Conservation (phyloP, 2,888 invertebrate species). For the Cephonodes hylas region DNA sequence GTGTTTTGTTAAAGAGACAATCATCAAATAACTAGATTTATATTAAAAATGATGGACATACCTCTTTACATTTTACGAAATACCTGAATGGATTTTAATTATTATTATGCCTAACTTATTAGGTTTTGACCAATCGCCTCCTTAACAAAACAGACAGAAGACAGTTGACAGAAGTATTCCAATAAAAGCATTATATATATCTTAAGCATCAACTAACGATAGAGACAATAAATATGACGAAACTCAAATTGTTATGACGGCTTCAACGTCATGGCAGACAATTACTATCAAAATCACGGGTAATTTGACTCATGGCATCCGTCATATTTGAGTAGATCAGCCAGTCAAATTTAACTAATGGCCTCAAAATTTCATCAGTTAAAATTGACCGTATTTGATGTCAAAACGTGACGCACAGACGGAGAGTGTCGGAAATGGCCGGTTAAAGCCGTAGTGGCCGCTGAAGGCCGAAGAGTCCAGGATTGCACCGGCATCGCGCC, state of each 20-base stretch:
- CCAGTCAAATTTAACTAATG: neutral
- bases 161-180: no score
- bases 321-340: neutral
- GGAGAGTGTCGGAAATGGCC: neutral
- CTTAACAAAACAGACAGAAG: no score
- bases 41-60: no score
- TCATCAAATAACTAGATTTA: no score
- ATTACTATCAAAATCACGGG: neutral
- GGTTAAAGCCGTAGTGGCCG: neutral
- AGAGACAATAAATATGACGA: no score
- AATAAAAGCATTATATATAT: no score
- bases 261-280: neutral
- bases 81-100: no score
- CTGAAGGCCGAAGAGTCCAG: neutral
- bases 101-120: no score
- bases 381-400: neutral
- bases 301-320: neutral
- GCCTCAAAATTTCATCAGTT: neutral
- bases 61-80: no score
- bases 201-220: no score
- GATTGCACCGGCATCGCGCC: conserved; percentile 1
- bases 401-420: neutral
- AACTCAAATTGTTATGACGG: neutral
- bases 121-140: no score
- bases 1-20: no score